These are phyloP conservation scores for Anguilla japonica DNA, from an alignment of 2,113 vertebrate genomes.

Conservation along the genomic window DNA sequence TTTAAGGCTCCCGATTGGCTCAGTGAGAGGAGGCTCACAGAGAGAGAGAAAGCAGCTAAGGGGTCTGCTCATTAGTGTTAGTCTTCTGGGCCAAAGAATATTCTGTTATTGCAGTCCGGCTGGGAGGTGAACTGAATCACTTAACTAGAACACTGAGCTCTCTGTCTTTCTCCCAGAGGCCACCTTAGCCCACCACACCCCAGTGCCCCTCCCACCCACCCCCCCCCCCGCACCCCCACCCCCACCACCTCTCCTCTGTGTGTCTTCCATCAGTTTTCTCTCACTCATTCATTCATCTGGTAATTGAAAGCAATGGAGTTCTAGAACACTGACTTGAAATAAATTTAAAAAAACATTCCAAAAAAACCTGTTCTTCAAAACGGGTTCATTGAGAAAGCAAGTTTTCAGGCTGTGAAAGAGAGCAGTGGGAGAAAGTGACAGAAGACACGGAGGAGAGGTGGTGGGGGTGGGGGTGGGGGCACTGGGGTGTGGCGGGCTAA, in stretches of 20 bases:
- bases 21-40: background rate
- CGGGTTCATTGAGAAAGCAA: background rate
- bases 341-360: no score
- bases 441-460: background rate
- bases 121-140: constrained; percentile 59
- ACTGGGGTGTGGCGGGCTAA: background rate
- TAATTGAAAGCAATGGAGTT: no score
- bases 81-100: no score
- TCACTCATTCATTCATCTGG: background rate
- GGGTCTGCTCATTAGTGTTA: no score
- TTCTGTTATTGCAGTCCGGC: constrained; percentile 48
- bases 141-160: constrained; percentile 61
- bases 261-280: background rate
- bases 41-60: background rate
- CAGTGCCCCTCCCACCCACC: background rate
- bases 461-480: background rate
- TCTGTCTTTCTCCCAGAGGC: constrained; percentile 36
- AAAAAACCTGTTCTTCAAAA: no score
- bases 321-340: no score
- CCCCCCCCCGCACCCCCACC: background rate
- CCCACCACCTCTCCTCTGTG: background rate
- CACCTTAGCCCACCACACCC: background rate
- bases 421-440: background rate
- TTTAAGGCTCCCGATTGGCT: background rate
- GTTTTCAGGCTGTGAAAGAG: background rate